These are phyloP conservation scores for Psittacula derbiana DNA, from an alignment of 2,797 vertebrate species.

Conservation along the genomic window DNA sequence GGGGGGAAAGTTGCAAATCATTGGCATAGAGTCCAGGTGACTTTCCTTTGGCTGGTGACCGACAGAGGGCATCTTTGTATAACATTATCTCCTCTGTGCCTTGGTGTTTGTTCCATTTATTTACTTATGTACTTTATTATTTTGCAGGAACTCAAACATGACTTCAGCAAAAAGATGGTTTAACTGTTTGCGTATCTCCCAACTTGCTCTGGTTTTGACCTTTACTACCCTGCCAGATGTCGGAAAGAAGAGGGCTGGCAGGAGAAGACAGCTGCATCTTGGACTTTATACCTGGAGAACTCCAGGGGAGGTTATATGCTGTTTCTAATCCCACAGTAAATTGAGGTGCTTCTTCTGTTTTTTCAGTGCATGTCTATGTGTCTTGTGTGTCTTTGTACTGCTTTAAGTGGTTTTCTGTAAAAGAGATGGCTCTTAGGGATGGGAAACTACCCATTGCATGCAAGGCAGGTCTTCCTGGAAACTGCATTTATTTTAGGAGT, in stretches of 20 bases:
- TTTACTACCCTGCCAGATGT: constrained; percentile 10
- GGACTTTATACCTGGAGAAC: background rate
- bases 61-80: constrained; percentile 65
- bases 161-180: constrained; percentile 36
- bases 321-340: constrained; percentile 57
- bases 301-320: background rate
- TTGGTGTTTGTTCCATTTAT: background rate
- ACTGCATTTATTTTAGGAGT: background rate
- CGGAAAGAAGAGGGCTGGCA: background rate
- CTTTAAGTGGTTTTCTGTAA: background rate
- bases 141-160: constrained; percentile 48
- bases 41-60: constrained; percentile 6
- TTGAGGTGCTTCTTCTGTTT: background rate
- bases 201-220: background rate
- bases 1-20: background rate
- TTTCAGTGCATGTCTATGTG: constrained; percentile 21
- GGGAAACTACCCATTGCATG: background rate
- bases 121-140: background rate
- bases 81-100: background rate
- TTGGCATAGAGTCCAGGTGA: background rate
- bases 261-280: background rate
- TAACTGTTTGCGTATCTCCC: constrained; percentile 19
- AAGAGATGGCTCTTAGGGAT: background rate
- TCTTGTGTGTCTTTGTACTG: constrained; percentile 46
- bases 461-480: background rate